These are phyloP conservation scores for Chaenogobius annularis DNA, from an alignment of 2,113 vertebrate genomes.

Conservation along the genomic window DNA sequence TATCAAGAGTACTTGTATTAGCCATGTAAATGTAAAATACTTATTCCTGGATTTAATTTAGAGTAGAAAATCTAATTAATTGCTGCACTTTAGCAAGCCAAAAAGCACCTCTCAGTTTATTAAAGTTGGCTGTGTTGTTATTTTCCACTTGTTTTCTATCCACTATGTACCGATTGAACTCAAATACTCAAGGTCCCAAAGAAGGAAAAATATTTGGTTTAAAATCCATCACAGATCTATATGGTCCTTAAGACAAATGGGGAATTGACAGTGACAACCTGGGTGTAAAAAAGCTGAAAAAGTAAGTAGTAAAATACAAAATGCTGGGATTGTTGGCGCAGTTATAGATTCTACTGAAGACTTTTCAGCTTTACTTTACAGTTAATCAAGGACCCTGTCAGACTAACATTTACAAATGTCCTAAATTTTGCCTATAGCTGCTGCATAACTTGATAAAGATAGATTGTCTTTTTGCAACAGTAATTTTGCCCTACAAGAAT, in stretches of 20 bases:
- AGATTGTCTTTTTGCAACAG: conserved; percentile 7
- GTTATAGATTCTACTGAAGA: background rate
- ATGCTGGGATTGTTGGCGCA: no score
- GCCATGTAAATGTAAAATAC: background rate
- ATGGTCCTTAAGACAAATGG: background rate
- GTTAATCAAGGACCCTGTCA: background rate
- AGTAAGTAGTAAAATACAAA: background rate
- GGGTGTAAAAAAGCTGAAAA: background rate
- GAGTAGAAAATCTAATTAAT: no score
- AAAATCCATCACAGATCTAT: background rate
- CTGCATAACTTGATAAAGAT: conserved; percentile 1
- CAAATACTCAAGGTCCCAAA: background rate
- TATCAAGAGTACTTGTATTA: background rate
- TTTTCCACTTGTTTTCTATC: no score
- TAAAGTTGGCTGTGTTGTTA: no score
- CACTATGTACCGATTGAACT: no score
- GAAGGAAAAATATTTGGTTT: background rate
- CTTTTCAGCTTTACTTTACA: background rate
- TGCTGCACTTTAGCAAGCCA: no score
- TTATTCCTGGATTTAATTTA: no score
- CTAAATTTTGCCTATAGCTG: conserved; percentile 1
- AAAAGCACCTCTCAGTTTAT: no score
- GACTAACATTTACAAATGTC: conserved; percentile 1
- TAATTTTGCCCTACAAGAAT: conserved; percentile 13
- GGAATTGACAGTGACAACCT: background rate